A percentile compares a stretch with the other conserved stretches of the same genome.
phyloP scores from a whole-genome alignment of 2,797 vertebrate genomes.

The Malacoraja senta region DNA sequence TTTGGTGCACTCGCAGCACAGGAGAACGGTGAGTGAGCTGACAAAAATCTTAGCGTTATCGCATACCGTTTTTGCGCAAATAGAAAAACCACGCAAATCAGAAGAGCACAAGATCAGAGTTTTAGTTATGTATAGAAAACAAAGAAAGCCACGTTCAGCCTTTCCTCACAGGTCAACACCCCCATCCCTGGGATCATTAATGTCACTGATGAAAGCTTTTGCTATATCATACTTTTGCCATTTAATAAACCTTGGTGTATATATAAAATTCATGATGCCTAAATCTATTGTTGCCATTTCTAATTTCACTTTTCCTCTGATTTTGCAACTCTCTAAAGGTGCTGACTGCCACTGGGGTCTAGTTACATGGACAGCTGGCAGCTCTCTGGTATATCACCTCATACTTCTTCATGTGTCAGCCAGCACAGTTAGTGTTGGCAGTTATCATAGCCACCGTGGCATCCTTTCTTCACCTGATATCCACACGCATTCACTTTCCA shows the following conservation, averaged over 20 bases:
- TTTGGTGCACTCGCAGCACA: too few species aligned
- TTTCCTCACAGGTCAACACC: too few species aligned
- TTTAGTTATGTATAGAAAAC: too few species aligned
- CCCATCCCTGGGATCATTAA: too few species aligned
- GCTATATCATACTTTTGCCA: not conserved
- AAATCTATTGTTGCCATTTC: not conserved
- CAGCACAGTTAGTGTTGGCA: not conserved
- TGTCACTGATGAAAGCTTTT: not conserved
- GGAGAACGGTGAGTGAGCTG: too few species aligned
- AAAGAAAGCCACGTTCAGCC: too few species aligned
- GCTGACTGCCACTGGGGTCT: not conserved
- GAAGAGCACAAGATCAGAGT: too few species aligned
- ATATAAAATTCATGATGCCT: not conserved
- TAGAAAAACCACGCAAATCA: too few species aligned
- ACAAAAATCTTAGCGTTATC: too few species aligned
- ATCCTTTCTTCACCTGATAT: not conserved
- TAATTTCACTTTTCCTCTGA: not conserved
- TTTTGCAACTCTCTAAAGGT: slow-evolving; percentile 13
- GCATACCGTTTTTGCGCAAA: too few species aligned
- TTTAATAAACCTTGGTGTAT: not conserved
- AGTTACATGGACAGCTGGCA: not conserved
- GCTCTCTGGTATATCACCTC: not conserved
- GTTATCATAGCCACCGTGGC: not conserved
- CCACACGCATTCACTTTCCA: not conserved
- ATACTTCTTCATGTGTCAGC: not conserved